Evolutionary conservation across 2,113 vertebrate genomes (phyloP), one percentile per base, ranked within the genome.

Genomic region (Takifugu bimaculatus): DNA sequence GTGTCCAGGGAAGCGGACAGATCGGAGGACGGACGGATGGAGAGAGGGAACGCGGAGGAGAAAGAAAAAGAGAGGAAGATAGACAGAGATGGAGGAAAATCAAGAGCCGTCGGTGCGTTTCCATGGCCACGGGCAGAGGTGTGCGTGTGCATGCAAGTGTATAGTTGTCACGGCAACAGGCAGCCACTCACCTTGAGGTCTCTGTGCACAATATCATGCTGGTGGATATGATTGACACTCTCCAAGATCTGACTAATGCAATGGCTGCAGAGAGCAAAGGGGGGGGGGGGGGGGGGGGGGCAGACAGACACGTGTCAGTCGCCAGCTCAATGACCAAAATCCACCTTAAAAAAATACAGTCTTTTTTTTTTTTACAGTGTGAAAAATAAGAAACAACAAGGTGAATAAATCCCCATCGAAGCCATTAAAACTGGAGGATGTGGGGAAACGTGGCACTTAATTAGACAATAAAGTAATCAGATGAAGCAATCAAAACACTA

Each of bases 211-310:
- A 99, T 98, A 91, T 98, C 96, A 89, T 99, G 96, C 91, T 99
- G 96, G 92, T 99, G 96, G 91, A 98, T 98, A 91, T 99, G 95
- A 92, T 95, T 96, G 89, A 99, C 96, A 82, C 97, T 99, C 91
- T 99, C 97, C 93, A 99, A 91, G 90, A 99, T 98, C 92, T 98
- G 97, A 92, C 93, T 96, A 92, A 99, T 99, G 91, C 97, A 99
- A 84, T 99, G 97, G 87, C 97, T 99, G 65, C 32, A 20, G 59
- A 85, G 29, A 78, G 51, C 68, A 65, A 47, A 59, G 10, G 53
- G 57, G 55, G n/a, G n/a, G n/a, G n/a, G n/a, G n/a, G n/a, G n/a
- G n/a, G n/a, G n/a, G n/a, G n/a, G 70, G 64, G 54, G 53, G 39
- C 60, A 69, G 68, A 71, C 57, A 42, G 1, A 63, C 55, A 70